phyloP scores from a whole-genome alignment of 2,113 vertebrate species.

The Chamaea fasciata region DNA sequence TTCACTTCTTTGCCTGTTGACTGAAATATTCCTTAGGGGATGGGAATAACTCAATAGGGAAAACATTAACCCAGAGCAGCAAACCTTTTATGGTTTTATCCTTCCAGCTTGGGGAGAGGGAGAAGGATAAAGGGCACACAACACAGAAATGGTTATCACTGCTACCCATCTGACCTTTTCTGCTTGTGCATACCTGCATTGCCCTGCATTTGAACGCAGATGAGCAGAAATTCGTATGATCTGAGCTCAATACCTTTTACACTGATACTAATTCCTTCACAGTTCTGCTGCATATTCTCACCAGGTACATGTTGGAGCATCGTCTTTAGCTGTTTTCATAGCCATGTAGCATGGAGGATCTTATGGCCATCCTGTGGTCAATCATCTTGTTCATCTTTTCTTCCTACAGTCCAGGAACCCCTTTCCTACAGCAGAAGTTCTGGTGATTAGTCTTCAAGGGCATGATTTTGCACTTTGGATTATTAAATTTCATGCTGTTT shows the following conservation, averaged over 20 bases:
- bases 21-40: not conserved
- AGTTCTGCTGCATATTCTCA: not conserved
- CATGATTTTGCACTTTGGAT: slow-evolving; percentile 57
- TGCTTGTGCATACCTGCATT: not conserved
- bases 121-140: not conserved
- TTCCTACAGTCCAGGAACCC: not conserved
- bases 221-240: not conserved
- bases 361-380: not conserved
- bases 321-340: not conserved
- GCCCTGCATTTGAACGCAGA: not conserved
- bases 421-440: not conserved
- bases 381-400: not conserved
- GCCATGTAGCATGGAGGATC: not conserved
- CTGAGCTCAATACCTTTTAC: not conserved
- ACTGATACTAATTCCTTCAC: not conserved
- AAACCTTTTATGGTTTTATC: not conserved
- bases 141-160: not conserved
- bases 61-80: not conserved
- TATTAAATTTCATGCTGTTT: slow-evolving; percentile 63
- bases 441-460: slow-evolving; percentile 54
- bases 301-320: not conserved
- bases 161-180: not conserved
- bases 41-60: not conserved
- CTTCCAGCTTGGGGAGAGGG: not conserved
- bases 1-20: not conserved